Evolutionary conservation across 2,888 invertebrate genomes (phyloP).

Genomic region (Morpho helenor): DNA sequence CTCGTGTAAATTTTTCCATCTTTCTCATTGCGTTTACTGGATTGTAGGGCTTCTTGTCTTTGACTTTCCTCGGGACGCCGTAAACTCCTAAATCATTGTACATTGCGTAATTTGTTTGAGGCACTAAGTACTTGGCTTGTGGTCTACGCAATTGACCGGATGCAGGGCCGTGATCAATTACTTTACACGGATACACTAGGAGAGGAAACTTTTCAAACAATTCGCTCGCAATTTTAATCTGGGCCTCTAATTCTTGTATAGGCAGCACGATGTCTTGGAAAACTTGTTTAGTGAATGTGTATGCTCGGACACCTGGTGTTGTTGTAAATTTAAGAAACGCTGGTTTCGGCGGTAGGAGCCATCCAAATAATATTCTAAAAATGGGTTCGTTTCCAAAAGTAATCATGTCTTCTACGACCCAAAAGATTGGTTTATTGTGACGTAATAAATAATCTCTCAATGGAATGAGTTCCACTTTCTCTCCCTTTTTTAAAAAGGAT

Average conservation of each 20-base stretch:
- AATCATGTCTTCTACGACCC: constrained; percentile 86
- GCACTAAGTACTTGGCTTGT: constrained; percentile 76
- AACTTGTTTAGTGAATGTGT: constrained; percentile 85
- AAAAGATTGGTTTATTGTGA: constrained; percentile 84
- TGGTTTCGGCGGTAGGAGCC: constrained; percentile 84
- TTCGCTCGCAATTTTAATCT: constrained; percentile 78
- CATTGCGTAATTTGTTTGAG: constrained; percentile 83
- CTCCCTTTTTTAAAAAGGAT: constrained; percentile 71
- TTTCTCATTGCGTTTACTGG: constrained; percentile 82
- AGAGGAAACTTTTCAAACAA: constrained; percentile 83
- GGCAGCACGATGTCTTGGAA: constrained; percentile 86
- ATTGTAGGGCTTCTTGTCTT: constrained; percentile 79
- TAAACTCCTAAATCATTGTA: constrained; percentile 86
- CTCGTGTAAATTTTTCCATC: constrained; percentile 84
- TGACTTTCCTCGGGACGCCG: constrained; percentile 83
- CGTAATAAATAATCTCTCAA: constrained; percentile 81
- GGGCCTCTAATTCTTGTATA: constrained; percentile 81
- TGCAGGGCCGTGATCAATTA: constrained; percentile 80
- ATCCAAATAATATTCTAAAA: constrained; percentile 81
- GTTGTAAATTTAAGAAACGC: constrained; percentile 86
- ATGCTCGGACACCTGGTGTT: constrained; percentile 82
- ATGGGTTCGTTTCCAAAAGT: constrained; percentile 83
- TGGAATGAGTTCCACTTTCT: constrained; percentile 80
- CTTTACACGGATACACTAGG: constrained; percentile 83
- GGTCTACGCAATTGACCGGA: constrained; percentile 81